These are phyloP conservation scores for Siderastrea radians DNA, from an alignment of 92 coral and sea anemone species.

Conservation along the genomic window DNA sequence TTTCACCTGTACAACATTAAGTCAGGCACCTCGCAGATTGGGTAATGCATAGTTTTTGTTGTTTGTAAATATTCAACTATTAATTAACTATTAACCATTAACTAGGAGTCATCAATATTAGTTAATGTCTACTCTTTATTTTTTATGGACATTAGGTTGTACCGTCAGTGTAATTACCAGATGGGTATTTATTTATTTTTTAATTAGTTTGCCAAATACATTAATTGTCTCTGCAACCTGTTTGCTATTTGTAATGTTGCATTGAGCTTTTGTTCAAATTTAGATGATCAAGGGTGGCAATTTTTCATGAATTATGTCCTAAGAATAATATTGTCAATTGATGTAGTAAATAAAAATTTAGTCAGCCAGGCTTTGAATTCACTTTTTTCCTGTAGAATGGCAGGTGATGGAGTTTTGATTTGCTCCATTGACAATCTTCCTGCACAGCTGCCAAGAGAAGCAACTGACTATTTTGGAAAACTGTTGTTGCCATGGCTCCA, in stretches of 20 bases:
- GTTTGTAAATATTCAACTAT: not conserved
- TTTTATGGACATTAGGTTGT: too few relatives aligned
- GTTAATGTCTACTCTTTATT: too few relatives aligned
- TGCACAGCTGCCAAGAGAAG: constrained; percentile 97
- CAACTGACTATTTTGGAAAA: constrained; percentile 98
- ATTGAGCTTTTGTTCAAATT: too few relatives aligned
- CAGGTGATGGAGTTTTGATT: constrained; percentile 95
- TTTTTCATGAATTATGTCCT: not conserved
- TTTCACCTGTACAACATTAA: constrained; percentile 95
- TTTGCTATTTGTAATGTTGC: too few relatives aligned
- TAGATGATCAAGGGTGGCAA: too few relatives aligned
- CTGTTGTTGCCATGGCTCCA: constrained; percentile 95
- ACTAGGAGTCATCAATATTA: too few relatives aligned
- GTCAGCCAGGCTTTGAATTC: too few relatives aligned
- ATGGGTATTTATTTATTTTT: too few relatives aligned
- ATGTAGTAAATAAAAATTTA: too few relatives aligned
- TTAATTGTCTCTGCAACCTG: too few relatives aligned
- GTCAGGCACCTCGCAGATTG: constrained; percentile 90
- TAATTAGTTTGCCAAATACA: too few relatives aligned
- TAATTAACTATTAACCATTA: not conserved
- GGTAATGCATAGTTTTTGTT: constrained; percentile 56
- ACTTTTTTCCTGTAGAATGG: constrained; percentile 76
- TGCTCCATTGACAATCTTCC: constrained; percentile 99
- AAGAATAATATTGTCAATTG: not conserved
- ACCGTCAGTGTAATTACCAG: too few relatives aligned